A percentile compares a stretch with the other conserved stretches of the same genome.
phyloP scores from a whole-genome alignment of 1,140 invertebrate genomes.

The Papilio helenus region DNA sequence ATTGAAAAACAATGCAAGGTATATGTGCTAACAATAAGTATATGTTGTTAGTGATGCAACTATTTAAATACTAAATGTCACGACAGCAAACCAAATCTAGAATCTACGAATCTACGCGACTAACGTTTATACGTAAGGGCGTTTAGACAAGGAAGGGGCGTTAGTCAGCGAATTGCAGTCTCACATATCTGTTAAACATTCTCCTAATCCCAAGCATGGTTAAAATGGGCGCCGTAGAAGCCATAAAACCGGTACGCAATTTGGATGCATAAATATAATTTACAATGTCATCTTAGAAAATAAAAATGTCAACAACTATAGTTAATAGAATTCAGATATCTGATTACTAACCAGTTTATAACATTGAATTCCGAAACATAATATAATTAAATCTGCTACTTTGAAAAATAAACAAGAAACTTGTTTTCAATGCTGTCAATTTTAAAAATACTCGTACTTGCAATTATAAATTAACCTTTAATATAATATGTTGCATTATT shows the following conservation, averaged over 20 bases:
- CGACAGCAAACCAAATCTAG: too few species aligned
- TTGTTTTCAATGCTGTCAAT: neutral
- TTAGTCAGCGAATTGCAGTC: too few species aligned
- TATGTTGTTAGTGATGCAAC: conserved; percentile 1
- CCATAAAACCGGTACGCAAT: too few species aligned
- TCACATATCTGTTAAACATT: too few species aligned
- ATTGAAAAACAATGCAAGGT: conserved; percentile 13
- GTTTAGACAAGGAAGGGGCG: too few species aligned
- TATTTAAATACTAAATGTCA: neutral
- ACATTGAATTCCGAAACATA: conserved; percentile 42
- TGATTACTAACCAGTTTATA: conserved; percentile 40
- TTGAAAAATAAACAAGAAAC: neutral
- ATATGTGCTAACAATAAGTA: neutral
- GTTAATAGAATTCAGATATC: neutral
- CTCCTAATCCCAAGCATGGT: too few species aligned
- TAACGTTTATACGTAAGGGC: too few species aligned
- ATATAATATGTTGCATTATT: neutral
- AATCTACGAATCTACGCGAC: too few species aligned
- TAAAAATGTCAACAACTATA: neutral
- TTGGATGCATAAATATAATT: too few species aligned
- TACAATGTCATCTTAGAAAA: neutral
- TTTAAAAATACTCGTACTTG: conserved; percentile 1
- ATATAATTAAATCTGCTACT: conserved; percentile 10
- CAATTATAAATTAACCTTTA: neutral
- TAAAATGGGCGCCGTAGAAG: too few species aligned